These are phyloP conservation scores for Lochmaea capreae DNA, from an alignment of 2,888 invertebrate species.

Conservation along the genomic window DNA sequence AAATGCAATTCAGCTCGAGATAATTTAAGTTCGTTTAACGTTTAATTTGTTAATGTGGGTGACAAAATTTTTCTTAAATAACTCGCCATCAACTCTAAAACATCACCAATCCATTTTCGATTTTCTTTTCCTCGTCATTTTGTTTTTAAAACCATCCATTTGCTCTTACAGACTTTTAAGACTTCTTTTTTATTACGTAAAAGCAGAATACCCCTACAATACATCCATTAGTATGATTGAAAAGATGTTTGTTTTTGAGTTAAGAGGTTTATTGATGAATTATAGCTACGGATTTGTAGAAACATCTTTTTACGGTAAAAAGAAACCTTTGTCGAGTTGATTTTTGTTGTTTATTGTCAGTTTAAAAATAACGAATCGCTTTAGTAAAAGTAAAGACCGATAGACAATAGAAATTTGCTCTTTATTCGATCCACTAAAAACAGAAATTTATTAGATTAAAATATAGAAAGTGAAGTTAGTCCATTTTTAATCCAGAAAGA, in stretches of 20 bases:
- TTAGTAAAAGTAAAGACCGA: too few relatives aligned
- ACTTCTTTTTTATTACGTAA: constrained; percentile 34
- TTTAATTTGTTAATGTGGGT: background rate
- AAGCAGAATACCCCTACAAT: constrained; percentile 33
- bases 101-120: constrained; percentile 6
- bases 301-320: constrained; percentile 15
- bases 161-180: constrained; percentile 25
- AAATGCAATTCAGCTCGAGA: constrained; percentile 22
- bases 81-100: constrained; percentile 1
- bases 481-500: too few relatives aligned
- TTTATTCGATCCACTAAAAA: too few relatives aligned
- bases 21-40: constrained; percentile 15
- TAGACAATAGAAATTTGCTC: too few relatives aligned
- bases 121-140: background rate
- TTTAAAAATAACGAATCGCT: background rate
- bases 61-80: background rate
- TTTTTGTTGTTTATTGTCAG: background rate
- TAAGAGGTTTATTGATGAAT: constrained; percentile 45
- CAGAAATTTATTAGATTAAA: too few relatives aligned
- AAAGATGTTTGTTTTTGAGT: constrained; percentile 45
- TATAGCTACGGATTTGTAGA: constrained; percentile 31
- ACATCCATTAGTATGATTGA: constrained; percentile 48
- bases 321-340: background rate
- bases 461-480: too few relatives aligned
- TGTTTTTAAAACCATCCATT: constrained; percentile 28